Base-by-base conservation (phyloP, 2,888 invertebrate species). In the Zelleria hepariella region DNA sequence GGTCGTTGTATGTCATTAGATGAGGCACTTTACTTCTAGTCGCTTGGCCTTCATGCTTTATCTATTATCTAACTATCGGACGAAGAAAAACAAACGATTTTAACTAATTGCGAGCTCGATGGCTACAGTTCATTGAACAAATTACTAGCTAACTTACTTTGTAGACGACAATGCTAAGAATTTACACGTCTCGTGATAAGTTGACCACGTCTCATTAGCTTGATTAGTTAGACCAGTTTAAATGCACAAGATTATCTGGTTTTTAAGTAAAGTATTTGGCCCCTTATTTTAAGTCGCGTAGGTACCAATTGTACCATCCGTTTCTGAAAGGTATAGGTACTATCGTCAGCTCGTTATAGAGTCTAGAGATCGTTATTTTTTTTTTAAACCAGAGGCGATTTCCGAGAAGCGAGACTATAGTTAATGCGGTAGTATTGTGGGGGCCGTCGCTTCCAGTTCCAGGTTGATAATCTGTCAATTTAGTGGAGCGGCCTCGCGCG, bases 391-490 rank as follows among this genome's bases (percentile, higher is more conserved):
- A 42, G 32, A 42, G 15, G 32, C n/a, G n/a, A n/a, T 49, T 49
- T 49, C 49, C 49, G 20, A 10, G 20, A 49, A 49, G 8, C 20
- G 49, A 51, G 32, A 42, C 32, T 42, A 15, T 42, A 10, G 10
- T 51, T 51, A 51, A 51, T 20, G 51, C 21, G 51, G 23, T 42
- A 42, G 32, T 42, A 15, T 42, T 42, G 32, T 42, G 32, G 32
- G 32, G 32, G 32, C 32, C 32, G 32, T 15, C 15, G 15, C 15
- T 42, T 42, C 10, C 32, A 42, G 15, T 42, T 42, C 32, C 32
- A 42, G 51, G 23, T 51, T 20, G 51, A 51, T 51, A 51, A 51
- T 42, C 51, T 51, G 51, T 51, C 51, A 51, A 51, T 51, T 51
- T 51, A 51, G 51, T 21, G 15, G 21, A 51, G 51, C 15, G 51